Percentiles rank a stretch among this genome's conserved stretches.
Evolutionary conservation across 2,797 vertebrate species (phyloP).

Genomic region (Takifugu ocellatus): DNA sequence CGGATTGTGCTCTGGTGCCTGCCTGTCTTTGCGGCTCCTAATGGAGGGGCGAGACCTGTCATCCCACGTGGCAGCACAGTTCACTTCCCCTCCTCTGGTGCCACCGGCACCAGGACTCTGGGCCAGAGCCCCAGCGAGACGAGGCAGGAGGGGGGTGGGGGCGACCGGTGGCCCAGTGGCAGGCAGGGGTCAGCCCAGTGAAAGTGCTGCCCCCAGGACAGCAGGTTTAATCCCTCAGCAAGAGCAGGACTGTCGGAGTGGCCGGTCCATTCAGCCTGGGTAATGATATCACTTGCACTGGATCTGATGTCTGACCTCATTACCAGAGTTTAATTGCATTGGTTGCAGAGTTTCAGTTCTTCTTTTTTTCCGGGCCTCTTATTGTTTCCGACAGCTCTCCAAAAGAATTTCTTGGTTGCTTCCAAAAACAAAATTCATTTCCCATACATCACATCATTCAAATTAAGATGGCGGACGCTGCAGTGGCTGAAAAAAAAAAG

Average conservation of each 20-base stretch:
- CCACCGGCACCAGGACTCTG: slow-evolving; percentile 59
- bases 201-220: slow-evolving; percentile 74
- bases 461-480: not conserved
- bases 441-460: slow-evolving; percentile 64
- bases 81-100: slow-evolving; percentile 72
- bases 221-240: slow-evolving; percentile 78
- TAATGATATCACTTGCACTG: slow-evolving; percentile 98
- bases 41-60: slow-evolving; percentile 70
- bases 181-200: slow-evolving; percentile 70
- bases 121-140: slow-evolving; percentile 51
- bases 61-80: slow-evolving; percentile 76
- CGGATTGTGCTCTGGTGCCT: slow-evolving; percentile 79
- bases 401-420: slow-evolving; percentile 75
- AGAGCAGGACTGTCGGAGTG: slow-evolving; percentile 83
- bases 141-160: slow-evolving; percentile 54
- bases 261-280: slow-evolving; percentile 83
- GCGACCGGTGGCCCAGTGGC: slow-evolving; percentile 59
- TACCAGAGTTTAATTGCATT: slow-evolving; percentile 99
- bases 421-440: slow-evolving; percentile 85
- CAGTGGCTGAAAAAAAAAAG: too few species aligned
- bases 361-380: slow-evolving; percentile 84
- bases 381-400: slow-evolving; percentile 87
- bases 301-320: slow-evolving; percentile 98
- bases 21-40: slow-evolving; percentile 74
- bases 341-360: slow-evolving; percentile 93